A percentile compares a stretch with the other conserved stretches of the same genome.
Evolutionary conservation across 2,113 vertebrate species (phyloP).

Genomic region (Neoarius graeffei): DNA sequence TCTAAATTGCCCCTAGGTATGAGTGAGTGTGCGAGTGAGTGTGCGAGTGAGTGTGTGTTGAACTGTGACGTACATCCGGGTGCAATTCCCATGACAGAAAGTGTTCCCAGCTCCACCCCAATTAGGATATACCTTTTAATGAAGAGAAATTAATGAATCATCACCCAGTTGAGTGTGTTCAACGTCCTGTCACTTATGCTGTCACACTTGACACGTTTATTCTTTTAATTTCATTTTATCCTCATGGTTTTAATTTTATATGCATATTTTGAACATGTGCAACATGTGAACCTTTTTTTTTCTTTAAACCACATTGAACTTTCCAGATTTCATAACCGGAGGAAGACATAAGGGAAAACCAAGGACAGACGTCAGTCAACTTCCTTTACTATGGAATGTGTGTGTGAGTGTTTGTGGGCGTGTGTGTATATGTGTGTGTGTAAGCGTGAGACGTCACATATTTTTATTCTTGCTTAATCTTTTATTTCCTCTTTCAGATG

Average conservation of each 20-base stretch:
- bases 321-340: constrained; percentile 21
- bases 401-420: not conserved
- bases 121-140: not conserved
- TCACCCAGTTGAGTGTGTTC: not conserved
- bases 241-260: not conserved
- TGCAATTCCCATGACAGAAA: no score
- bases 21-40: not conserved
- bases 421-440: not conserved
- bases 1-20: no score
- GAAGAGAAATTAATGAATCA: not conserved
- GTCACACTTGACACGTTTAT: not conserved
- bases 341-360: not conserved
- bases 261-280: not conserved
- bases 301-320: not conserved
- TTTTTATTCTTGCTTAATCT: not conserved
- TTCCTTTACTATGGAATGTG: not conserved
- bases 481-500: not conserved
- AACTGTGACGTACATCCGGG: no score
- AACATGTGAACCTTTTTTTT: not conserved
- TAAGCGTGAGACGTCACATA: not conserved
- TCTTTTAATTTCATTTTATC: not conserved
- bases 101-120: not conserved
- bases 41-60: not conserved
- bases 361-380: not conserved
- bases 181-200: not conserved